Percentiles rank a stretch among this genome's conserved stretches.
Evolutionary conservation across 1,140 invertebrate species (phyloP).

Genomic region (Drosophila persimilis): DNA sequence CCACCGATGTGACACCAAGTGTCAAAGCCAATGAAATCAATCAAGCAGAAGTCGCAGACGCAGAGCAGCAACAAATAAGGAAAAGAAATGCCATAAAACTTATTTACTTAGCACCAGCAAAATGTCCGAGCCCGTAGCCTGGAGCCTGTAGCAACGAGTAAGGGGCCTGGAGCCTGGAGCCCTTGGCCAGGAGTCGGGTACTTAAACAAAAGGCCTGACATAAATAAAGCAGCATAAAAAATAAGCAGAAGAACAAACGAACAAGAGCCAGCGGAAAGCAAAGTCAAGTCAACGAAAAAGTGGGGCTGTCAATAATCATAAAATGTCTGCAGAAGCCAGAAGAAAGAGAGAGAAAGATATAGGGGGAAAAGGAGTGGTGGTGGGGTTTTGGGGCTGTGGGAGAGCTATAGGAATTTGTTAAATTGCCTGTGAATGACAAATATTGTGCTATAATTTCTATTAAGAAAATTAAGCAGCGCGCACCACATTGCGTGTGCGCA

Average conservation of each 20-base stretch:
- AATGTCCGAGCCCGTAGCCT: constrained; percentile 33
- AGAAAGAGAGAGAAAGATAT: neutral
- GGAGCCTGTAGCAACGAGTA: neutral
- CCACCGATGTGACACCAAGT: constrained; percentile 16
- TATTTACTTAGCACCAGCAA: constrained; percentile 76
- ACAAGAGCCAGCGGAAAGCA: constrained; percentile 21
- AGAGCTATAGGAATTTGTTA: constrained; percentile 62
- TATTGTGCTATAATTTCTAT: constrained; percentile 81
- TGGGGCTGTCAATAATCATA: constrained; percentile 70
- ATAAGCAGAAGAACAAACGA: constrained; percentile 9
- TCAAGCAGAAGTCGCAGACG: constrained; percentile 64
- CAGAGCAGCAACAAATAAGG: constrained; percentile 21
- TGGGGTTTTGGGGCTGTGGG: constrained; percentile 1
- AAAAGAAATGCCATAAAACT: constrained; percentile 75
- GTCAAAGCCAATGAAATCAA: constrained; percentile 65
- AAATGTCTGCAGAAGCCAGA: constrained; percentile 35
- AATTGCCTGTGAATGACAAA: constrained; percentile 81
- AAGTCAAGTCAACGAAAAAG: constrained; percentile 60
- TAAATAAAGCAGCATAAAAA: constrained; percentile 55
- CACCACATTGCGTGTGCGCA: constrained; percentile 68
- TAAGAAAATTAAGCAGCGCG: constrained; percentile 69
- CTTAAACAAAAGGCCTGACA: constrained; percentile 61
- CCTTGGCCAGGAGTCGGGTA: constrained; percentile 3
- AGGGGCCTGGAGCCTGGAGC: neutral
- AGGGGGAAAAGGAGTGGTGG: neutral